Conservation (phyloP, 2,113 vertebrate genomes). For the Vulpes ferrilata region DNA sequence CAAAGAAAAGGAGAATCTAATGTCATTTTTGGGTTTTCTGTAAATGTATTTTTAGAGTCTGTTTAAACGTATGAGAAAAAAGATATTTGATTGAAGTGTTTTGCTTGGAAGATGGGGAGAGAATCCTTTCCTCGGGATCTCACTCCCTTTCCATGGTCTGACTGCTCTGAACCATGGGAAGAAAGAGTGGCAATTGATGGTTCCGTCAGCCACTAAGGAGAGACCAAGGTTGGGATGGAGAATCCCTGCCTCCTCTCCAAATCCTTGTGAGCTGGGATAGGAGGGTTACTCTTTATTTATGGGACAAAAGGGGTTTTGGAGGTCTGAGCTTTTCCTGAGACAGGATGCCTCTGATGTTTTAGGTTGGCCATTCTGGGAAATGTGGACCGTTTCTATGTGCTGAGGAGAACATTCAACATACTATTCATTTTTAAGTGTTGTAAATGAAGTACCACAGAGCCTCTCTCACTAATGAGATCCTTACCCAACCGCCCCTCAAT, state of each 20-base stretch:
- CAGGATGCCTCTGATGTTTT: background rate
- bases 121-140: background rate
- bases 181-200: background rate
- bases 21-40: background rate
- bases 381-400: background rate
- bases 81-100: background rate
- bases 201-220: background rate
- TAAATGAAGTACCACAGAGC: background rate
- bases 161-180: background rate
- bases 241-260: constrained; percentile 37
- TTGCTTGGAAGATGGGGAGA: constrained; percentile 6
- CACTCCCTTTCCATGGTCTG: constrained; percentile 8
- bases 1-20: constrained; percentile 35
- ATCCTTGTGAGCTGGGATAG: background rate
- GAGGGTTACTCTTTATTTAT: background rate
- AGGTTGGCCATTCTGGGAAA: background rate
- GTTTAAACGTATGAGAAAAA: constrained; percentile 19
- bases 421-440: background rate
- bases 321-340: background rate
- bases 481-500: background rate
- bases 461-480: background rate
- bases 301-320: constrained; percentile 16
- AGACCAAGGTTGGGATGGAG: background rate
- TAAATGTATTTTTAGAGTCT: constrained; percentile 49
- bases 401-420: background rate